Evolutionary conservation across 2,113 vertebrate species (phyloP), one percentile per base, ranked within the genome.

Genomic region (Fregetta grallaria): DNA sequence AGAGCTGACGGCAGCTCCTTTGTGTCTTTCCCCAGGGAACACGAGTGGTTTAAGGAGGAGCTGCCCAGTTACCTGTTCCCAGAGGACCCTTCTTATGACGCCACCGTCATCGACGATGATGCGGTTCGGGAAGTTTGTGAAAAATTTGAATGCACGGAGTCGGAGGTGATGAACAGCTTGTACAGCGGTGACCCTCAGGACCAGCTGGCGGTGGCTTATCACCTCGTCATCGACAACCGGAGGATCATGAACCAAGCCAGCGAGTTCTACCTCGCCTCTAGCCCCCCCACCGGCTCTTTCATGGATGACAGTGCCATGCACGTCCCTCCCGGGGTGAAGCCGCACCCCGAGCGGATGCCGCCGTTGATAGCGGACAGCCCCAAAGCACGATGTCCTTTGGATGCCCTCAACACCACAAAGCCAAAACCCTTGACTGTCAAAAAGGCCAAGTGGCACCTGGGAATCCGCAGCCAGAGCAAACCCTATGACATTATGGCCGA

Each of bases 211-310:
- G 99, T 99, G 53, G 99, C 99, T 15, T 99, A 99, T 72, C 99
- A 99, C 96, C 99, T 99, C 6, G 98, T 99, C 95, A 99, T 99
- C 32, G 99, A 99, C 98, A 99, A 99, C 97, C 98, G 99, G 13
- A 98, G 99, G 95, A 99, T 99, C 97, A 99, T 99, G 99, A 99
- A 99, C 96, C 99, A 99, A 96, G 99, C 99, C 97, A 99, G 99
- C 16, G 99, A 99, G 98, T 99, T 99, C 98, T 99, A 99, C 98
- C 98, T 99, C 34, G 99, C 99, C 79, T 99, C 99, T 92, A 99
- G 99, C 96, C 99, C 99, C 4, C 99, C 99, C 8, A 99, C 99
- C 2, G 98, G 99, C 94, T 99, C 99, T 58, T 99, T 99, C 91
- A 99, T 99, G 94, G 99, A 99, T 7, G 99, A 99, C 62, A 99